Conservation (phyloP, 2,113 vertebrate genomes). For the Hemiprocne comata region DNA sequence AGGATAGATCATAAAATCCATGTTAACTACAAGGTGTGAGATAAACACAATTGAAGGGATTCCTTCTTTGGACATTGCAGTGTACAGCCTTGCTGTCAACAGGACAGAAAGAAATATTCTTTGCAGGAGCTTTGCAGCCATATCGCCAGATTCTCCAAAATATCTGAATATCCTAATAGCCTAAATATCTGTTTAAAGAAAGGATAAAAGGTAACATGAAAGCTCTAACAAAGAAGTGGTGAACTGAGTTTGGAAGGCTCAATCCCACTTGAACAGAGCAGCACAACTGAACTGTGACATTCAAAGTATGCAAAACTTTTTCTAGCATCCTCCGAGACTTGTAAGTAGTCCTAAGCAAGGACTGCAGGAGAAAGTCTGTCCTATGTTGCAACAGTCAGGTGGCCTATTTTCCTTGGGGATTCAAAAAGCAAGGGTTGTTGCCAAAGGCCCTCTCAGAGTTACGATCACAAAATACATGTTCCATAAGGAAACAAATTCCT, state of each 20-base stretch:
- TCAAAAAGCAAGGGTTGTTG: neutral
- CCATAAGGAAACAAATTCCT: neutral
- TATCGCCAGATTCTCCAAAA: neutral
- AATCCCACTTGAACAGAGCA: neutral
- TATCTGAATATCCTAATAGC: too few species aligned
- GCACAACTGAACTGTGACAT: neutral
- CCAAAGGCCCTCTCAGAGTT: neutral
- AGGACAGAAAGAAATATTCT: neutral
- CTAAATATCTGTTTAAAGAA: neutral
- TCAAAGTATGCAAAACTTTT: neutral
- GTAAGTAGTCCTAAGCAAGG: neutral
- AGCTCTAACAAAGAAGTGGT: neutral
- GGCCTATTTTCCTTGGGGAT: neutral
- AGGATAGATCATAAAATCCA: neutral
- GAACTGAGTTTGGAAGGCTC: neutral
- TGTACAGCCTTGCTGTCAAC: neutral
- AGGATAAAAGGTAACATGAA: neutral
- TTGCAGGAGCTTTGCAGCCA: neutral
- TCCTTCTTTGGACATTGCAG: neutral
- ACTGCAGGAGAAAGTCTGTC: neutral
- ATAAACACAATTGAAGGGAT: neutral
- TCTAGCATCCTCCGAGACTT: neutral
- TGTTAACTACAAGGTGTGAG: neutral
- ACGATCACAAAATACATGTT: neutral
- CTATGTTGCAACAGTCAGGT: neutral